Evolutionary conservation across 2,888 invertebrate species (phyloP).

Genomic region (Glaucopsyche alexis): DNA sequence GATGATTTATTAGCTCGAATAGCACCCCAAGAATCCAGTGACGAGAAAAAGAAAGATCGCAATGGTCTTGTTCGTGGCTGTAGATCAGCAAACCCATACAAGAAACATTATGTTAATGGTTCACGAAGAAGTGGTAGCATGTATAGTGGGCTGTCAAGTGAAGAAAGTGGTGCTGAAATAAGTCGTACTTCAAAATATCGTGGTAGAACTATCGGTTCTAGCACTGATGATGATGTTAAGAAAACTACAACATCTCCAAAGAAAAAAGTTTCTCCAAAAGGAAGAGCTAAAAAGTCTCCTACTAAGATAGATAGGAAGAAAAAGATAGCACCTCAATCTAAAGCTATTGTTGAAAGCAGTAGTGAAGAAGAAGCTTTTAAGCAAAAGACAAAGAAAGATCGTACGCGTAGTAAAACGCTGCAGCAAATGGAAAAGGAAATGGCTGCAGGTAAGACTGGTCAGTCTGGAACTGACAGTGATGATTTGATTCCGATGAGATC

Average conservation of each 20-base stretch:
- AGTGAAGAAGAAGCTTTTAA: conserved; percentile 81
- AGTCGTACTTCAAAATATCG: conserved; percentile 57
- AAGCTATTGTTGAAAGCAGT: conserved; percentile 79
- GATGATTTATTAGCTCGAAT: conserved; percentile 85
- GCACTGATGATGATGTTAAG: conserved; percentile 79
- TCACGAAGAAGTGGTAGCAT: conserved; percentile 83
- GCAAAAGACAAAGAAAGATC: conserved; percentile 64
- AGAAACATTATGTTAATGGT: conserved; percentile 88
- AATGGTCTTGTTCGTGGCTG: conserved; percentile 83
- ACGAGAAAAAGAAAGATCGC: conserved; percentile 83
- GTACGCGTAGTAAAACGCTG: conserved; percentile 80
- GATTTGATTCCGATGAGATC: conserved; percentile 84
- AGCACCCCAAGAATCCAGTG: conserved; percentile 81
- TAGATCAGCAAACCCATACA: conserved; percentile 83
- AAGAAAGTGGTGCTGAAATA: conserved; percentile 69
- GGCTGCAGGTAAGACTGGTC: conserved; percentile 71
- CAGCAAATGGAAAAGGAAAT: conserved; percentile 88
- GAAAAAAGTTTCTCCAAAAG: conserved; percentile 72
- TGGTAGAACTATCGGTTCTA: conserved; percentile 72
- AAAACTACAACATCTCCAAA: conserved; percentile 67
- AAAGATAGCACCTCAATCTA: conserved; percentile 70
- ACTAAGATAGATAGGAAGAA: conserved; percentile 74
- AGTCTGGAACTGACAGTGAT: conserved; percentile 88
- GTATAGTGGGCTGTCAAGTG: conserved; percentile 82
- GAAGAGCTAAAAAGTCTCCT: conserved; percentile 65